Percentiles rank a stretch among this genome's conserved stretches.
Evolutionary conservation across 2,888 invertebrate genomes (phyloP).

Genomic region (Drosophila nigritarsus): DNA sequence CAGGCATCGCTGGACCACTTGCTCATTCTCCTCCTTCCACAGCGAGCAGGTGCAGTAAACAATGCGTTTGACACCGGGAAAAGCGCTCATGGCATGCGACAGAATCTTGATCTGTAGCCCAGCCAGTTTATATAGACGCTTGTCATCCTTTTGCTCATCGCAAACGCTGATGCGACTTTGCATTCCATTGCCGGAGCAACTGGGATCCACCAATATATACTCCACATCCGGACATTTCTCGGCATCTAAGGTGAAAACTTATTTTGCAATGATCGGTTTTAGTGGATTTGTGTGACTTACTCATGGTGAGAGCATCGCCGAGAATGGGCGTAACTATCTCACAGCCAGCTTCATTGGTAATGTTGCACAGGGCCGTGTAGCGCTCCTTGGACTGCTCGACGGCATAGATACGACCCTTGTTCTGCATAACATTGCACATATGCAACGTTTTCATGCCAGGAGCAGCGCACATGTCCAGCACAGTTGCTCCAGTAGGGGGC

Average conservation of each 20-base stretch:
- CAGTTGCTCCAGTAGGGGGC: slow-evolving; percentile 89
- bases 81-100: slow-evolving; percentile 92
- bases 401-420: slow-evolving; percentile 92
- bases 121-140: slow-evolving; percentile 89
- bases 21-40: slow-evolving; percentile 95
- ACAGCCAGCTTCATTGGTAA: slow-evolving; percentile 88
- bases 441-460: slow-evolving; percentile 99
- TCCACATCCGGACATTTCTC: slow-evolving; percentile 87
- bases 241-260: slow-evolving; percentile 57
- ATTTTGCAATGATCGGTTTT: neutral
- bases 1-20: slow-evolving; percentile 87
- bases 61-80: slow-evolving; percentile 93
- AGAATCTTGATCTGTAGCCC: slow-evolving; percentile 93
- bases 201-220: slow-evolving; percentile 97
- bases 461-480: slow-evolving; percentile 98
- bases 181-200: slow-evolving; percentile 97
- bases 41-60: slow-evolving; percentile 99
- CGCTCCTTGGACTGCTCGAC: slow-evolving; percentile 91
- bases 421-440: slow-evolving; percentile 92
- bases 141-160: slow-evolving; percentile 86
- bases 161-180: slow-evolving; percentile 86
- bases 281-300: slow-evolving; percentile 71
- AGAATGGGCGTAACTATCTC: slow-evolving; percentile 89
- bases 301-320: slow-evolving; percentile 90
- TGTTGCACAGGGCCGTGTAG: slow-evolving; percentile 88